These are phyloP conservation scores for Phengaris alcon DNA, from an alignment of 2,888 invertebrate genomes.

Conservation along the genomic window DNA sequence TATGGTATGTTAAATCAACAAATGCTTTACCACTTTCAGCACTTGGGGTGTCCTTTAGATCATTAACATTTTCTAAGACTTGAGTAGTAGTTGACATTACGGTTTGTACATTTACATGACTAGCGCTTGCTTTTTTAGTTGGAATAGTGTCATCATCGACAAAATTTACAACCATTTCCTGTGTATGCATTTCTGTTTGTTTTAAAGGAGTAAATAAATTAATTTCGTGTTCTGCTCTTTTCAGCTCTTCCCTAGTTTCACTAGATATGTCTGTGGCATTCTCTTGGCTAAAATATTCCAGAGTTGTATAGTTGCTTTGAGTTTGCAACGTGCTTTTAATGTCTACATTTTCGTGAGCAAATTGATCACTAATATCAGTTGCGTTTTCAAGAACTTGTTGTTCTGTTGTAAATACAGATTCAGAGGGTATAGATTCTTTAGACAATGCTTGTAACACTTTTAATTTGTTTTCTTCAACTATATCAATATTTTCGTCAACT, in stretches of 20 bases:
- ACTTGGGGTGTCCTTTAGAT: conserved; percentile 42
- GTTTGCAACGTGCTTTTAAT: conserved; percentile 49
- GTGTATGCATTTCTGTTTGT: conserved; percentile 49
- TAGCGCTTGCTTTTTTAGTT: conserved; percentile 50
- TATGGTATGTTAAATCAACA: conserved; percentile 52
- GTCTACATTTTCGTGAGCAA: conserved; percentile 43
- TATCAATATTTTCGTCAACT: conserved; percentile 43
- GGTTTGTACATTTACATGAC: conserved; percentile 50
- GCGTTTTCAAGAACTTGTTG: conserved; percentile 54
- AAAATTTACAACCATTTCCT: conserved; percentile 48
- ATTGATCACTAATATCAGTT: conserved; percentile 41
- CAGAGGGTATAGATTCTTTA: conserved; percentile 46
- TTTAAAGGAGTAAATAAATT: conserved; percentile 53
- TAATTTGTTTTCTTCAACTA: conserved; percentile 38
- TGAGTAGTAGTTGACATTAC: conserved; percentile 49
- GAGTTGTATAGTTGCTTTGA: conserved; percentile 53
- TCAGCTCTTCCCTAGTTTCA: conserved; percentile 38
- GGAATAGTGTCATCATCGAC: conserved; percentile 41
- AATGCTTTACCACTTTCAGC: conserved; percentile 48
- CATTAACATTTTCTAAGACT: conserved; percentile 49
- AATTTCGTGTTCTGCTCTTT: conserved; percentile 47
- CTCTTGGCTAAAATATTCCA: conserved; percentile 53
- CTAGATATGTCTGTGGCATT: conserved; percentile 41
- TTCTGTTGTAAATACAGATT: conserved; percentile 48
- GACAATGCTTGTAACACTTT: conserved; percentile 52